phyloP scores from a whole-genome alignment of 2,888 invertebrate genomes.

The Tipula unca region DNA sequence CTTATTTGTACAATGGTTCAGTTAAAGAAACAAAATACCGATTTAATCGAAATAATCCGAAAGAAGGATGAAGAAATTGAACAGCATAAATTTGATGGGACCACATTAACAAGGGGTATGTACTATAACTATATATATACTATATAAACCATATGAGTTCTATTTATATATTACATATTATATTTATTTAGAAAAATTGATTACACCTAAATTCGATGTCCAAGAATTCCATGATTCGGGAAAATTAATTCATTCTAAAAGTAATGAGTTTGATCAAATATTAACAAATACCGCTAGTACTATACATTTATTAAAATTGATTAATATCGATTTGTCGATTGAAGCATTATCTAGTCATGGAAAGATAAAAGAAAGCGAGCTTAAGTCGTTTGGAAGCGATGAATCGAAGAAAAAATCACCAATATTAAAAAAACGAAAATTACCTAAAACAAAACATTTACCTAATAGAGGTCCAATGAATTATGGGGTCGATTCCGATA shows the following conservation, averaged over 20 bases:
- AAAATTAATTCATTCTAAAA: not conserved
- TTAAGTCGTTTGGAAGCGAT: not conserved
- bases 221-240: not conserved
- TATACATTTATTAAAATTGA: not conserved
- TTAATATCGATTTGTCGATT: not conserved
- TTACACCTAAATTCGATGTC: not conserved
- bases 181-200: not conserved
- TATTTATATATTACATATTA: not conserved
- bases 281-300: not conserved
- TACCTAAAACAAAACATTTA: not conserved
- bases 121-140: not conserved
- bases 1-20: conserved; percentile 27
- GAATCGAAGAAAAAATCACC: not conserved
- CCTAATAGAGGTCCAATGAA: not conserved
- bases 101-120: conserved; percentile 32
- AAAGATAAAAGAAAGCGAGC: not conserved
- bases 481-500: not conserved
- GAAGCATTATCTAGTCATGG: not conserved
- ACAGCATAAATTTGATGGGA: conserved; percentile 35
- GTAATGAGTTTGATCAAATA: conserved; percentile 1
- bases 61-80: conserved; percentile 36
- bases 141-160: not conserved
- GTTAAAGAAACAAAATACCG: conserved; percentile 28
- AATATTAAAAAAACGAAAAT: not conserved
- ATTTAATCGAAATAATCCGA: conserved; percentile 29